A percentile compares a stretch with the other conserved stretches of the same genome.
Conservation (phyloP, 2,888 invertebrate genomes). For the Lasioglossum zephyrum region DNA sequence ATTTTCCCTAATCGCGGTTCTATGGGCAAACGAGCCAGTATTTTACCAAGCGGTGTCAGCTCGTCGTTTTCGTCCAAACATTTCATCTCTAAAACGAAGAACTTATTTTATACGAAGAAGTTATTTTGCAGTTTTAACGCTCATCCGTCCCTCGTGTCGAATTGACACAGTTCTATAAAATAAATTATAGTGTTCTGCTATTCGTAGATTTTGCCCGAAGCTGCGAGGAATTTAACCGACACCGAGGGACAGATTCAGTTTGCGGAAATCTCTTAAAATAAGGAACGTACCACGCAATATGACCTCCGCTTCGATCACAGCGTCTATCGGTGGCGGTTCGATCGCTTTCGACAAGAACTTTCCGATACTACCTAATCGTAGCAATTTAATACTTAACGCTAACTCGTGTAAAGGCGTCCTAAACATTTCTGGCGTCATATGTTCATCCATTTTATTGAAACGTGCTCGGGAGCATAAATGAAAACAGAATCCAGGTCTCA, state of each 20-base stretch:
- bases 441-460: slow-evolving; percentile 91
- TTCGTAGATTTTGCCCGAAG: too few species aligned
- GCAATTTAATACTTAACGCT: slow-evolving; percentile 94
- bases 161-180: too few species aligned
- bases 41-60: slow-evolving; percentile 96
- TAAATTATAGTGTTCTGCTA: too few species aligned
- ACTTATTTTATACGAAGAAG: too few species aligned
- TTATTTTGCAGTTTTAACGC: neutral
- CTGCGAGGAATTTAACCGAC: too few species aligned
- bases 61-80: slow-evolving; percentile 95
- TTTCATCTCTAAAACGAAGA: slow-evolving; percentile 90
- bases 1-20: slow-evolving; percentile 98
- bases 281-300: slow-evolving; percentile 85
- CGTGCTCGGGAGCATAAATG: slow-evolving; percentile 94
- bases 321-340: slow-evolving; percentile 98
- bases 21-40: slow-evolving; percentile 97
- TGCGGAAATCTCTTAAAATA: neutral
- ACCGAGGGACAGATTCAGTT: too few species aligned
- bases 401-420: slow-evolving; percentile 98
- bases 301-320: slow-evolving; percentile 98
- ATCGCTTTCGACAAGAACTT: slow-evolving; percentile 98
- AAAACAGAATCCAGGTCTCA: slow-evolving; percentile 96
- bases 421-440: slow-evolving; percentile 98
- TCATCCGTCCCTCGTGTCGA: too few species aligned
- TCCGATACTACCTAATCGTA: slow-evolving; percentile 95